These are phyloP conservation scores for rabbit (Oryctolagus cuniculus) DNA, from an alignment of 2,113 vertebrate genomes.

Conservation along the genomic window mOryCun1.1 NC_091433.1:121872501-121873000, in stretches of 20 bases:
- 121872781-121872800: constrained; percentile 71
- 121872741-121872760: constrained; percentile 71
- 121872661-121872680: constrained; percentile 64
- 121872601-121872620: constrained; percentile 68
- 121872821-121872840: constrained; percentile 4
- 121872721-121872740: constrained; percentile 69
- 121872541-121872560: constrained; percentile 42
- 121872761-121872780: constrained; percentile 76
- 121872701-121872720: constrained; percentile 77
- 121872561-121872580: constrained; percentile 51
- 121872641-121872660: constrained; percentile 61
- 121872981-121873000: not conserved
- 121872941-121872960: not conserved
- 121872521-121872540: constrained; percentile 52
- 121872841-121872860: not conserved
- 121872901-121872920: not conserved
- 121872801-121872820: constrained; percentile 69
- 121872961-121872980: not conserved
- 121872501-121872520: not conserved
- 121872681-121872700: constrained; percentile 74
- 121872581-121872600: constrained; percentile 78
- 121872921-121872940: constrained; percentile 2
- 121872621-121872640: constrained; percentile 59
- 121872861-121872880: constrained; percentile 36
- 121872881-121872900: constrained; percentile 4